Evolutionary conservation across 1,140 invertebrate genomes (phyloP).

Genomic region (Plutomurus gul): DNA sequence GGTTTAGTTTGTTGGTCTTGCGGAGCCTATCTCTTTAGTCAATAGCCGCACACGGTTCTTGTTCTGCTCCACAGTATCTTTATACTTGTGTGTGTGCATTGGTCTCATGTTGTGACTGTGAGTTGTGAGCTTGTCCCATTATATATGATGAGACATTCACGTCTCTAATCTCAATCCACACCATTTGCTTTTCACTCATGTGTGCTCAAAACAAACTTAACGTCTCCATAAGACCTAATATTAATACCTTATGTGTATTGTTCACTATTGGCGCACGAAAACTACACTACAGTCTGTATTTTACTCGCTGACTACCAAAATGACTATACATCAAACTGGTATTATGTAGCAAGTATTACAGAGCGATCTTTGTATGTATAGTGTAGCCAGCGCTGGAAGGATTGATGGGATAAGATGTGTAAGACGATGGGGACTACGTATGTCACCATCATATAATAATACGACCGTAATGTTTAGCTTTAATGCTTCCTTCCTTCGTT

Average conservation of each 20-base stretch:
- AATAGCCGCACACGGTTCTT: too few species aligned
- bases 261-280: too few species aligned
- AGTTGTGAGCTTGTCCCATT: slow-evolving; percentile 13
- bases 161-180: slow-evolving; percentile 51
- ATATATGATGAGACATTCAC: slow-evolving; percentile 46
- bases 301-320: too few species aligned
- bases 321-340: too few species aligned
- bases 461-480: neutral
- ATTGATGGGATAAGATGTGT: slow-evolving; percentile 26
- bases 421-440: too few species aligned
- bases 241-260: neutral
- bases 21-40: too few species aligned
- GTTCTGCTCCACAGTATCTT: neutral
- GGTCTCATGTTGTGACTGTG: neutral
- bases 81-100: neutral
- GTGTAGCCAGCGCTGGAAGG: too few species aligned
- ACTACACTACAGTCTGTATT: too few species aligned
- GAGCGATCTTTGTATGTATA: too few species aligned
- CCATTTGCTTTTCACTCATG: slow-evolving; percentile 53
- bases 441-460: neutral
- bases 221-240: slow-evolving; percentile 12
- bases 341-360: too few species aligned
- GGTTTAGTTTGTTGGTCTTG: too few species aligned
- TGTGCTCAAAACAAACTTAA: slow-evolving; percentile 51
- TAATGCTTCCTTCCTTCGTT: neutral